Evolutionary conservation across 2,888 invertebrate genomes (phyloP).

Genomic region (Endomychus coccineus): DNA sequence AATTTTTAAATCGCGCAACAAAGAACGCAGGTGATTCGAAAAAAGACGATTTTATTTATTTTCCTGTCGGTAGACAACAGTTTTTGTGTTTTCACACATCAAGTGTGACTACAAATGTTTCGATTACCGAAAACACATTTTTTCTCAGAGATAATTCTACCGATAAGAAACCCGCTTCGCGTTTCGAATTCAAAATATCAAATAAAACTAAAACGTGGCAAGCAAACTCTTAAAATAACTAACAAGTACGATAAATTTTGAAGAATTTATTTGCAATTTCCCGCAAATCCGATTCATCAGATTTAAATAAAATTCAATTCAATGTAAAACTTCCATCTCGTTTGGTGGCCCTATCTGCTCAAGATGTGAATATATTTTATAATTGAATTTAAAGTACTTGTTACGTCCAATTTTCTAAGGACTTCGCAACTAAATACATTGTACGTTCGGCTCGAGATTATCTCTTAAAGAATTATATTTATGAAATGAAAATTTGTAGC

Average conservation of each 20-base stretch:
- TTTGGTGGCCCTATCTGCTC: conserved; percentile 2
- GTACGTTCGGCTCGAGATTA: no score
- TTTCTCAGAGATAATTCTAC: conserved; percentile 23
- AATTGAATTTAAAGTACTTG: no score
- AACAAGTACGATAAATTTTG: conserved; percentile 30
- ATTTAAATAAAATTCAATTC: conserved; percentile 28
- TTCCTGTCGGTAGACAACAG: conserved; percentile 11
- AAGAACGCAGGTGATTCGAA: conserved; percentile 12
- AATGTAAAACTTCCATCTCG: conserved; percentile 15
- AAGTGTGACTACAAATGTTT: conserved; percentile 38
- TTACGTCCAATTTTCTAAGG: no score
- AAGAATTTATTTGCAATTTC: conserved; percentile 26
- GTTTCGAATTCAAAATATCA: conserved; percentile 22
- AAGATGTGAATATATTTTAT: no score
- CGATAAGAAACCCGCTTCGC: conserved; percentile 25
- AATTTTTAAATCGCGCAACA: conserved; percentile 12
- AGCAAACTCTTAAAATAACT: conserved; percentile 27
- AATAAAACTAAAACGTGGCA: conserved; percentile 17
- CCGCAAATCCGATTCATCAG: conserved; percentile 21
- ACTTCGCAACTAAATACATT: no score
- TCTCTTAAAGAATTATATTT: no score
- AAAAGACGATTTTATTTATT: conserved; percentile 15
- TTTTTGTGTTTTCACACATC: conserved; percentile 32
- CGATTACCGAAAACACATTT: conserved; percentile 37
- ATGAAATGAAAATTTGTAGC: no score